phyloP scores from a whole-genome alignment of 2,797 vertebrate species.

The Phylloscopus collybita region DNA sequence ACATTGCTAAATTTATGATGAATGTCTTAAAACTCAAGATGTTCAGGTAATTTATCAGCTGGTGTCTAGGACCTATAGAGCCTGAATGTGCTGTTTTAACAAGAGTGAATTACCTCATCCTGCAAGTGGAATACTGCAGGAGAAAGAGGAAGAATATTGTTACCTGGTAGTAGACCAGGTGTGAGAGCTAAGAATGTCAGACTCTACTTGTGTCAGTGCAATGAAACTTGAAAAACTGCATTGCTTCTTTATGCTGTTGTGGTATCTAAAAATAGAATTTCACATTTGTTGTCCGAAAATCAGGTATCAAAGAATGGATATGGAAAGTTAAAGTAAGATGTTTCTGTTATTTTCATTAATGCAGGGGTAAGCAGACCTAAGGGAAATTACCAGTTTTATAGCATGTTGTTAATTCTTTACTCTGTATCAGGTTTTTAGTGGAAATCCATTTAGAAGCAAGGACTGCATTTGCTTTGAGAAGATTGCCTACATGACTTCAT shows the following conservation, averaged over 20 bases:
- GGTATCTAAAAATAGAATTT: not conserved
- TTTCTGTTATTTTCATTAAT: not conserved
- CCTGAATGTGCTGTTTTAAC: not conserved
- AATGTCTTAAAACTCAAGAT: not conserved
- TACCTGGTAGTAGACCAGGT: not conserved
- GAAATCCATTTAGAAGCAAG: not conserved
- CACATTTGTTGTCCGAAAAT: fast-evolving
- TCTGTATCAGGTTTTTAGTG: not conserved
- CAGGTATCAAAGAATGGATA: not conserved
- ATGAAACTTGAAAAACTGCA: not conserved
- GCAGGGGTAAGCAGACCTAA: not conserved
- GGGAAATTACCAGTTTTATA: not conserved
- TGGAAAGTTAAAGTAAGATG: not conserved
- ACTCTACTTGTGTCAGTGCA: not conserved
- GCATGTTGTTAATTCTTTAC: not conserved
- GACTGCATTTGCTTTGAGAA: not conserved
- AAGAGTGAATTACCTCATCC: not conserved
- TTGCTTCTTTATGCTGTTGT: not conserved
- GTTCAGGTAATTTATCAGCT: not conserved
- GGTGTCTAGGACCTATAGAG: not conserved
- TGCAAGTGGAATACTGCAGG: not conserved
- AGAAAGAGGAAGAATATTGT: not conserved
- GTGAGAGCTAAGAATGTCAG: not conserved
- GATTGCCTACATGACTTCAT: not conserved
- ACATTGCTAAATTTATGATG: not conserved